Evolutionary conservation across 2,888 invertebrate genomes (phyloP).

Genomic region (Nudaria mundana): DNA sequence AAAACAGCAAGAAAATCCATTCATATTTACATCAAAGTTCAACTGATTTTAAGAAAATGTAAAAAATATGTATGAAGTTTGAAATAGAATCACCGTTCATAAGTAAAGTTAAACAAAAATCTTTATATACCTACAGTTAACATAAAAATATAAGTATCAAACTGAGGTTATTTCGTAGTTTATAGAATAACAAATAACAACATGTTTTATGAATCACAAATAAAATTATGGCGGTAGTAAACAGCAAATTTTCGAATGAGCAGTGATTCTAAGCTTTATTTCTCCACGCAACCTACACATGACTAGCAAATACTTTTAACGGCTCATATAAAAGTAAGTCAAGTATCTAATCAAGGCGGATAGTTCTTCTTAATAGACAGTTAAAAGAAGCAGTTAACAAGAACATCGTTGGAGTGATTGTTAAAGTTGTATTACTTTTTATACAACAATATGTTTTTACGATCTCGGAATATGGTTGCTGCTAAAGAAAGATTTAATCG

Average conservation of each 20-base stretch:
- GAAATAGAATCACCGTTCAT: no score
- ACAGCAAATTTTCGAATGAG: slow-evolving; percentile 1
- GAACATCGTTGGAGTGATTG: slow-evolving; percentile 25
- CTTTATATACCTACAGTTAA: no score
- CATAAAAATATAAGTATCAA: no score
- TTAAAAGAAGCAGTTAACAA: slow-evolving; percentile 34
- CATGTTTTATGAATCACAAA: no score
- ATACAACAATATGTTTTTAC: slow-evolving; percentile 36
- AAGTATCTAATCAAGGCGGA: slow-evolving; percentile 36
- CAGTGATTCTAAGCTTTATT: neutral
- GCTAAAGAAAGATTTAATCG: neutral
- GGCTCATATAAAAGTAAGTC: slow-evolving; percentile 27
- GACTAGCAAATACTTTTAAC: slow-evolving; percentile 19
- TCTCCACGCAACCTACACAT: slow-evolving; percentile 3
- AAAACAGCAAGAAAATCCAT: no score
- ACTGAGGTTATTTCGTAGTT: no score
- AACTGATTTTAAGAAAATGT: no score
- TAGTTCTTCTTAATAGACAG: slow-evolving; percentile 37
- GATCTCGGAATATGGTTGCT: slow-evolving; percentile 7
- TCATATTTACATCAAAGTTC: no score
- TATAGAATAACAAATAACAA: no score
- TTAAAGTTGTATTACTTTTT: slow-evolving; percentile 38
- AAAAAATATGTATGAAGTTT: no score
- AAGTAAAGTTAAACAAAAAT: no score
- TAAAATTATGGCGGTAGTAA: neutral